A percentile compares a stretch with the other conserved stretches of the same genome.
phyloP scores from a whole-genome alignment of 2,888 invertebrate species.

The Heliconius cydno region DNA sequence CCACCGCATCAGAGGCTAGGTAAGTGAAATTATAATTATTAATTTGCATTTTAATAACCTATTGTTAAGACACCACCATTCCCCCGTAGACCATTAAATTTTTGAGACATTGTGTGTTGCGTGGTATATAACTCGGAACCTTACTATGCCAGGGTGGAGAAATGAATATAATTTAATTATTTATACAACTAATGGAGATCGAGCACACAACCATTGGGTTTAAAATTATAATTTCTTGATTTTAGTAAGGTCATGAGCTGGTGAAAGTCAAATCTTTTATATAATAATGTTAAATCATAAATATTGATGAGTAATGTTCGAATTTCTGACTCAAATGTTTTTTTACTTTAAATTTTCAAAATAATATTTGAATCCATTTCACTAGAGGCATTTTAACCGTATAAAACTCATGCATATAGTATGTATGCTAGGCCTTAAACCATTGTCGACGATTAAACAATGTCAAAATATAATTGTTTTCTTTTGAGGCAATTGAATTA shows the following conservation, averaged over 20 bases:
- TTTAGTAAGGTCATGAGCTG: neutral
- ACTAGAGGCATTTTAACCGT: neutral
- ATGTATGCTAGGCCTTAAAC: neutral
- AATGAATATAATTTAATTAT: neutral
- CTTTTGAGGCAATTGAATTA: no score
- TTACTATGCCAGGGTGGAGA: neutral
- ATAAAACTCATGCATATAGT: neutral
- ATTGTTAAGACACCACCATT: no score
- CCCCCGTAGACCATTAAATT: no score
- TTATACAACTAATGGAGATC: neutral
- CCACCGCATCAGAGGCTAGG: constrained; percentile 89
- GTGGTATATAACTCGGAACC: no score
- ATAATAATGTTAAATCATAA: neutral
- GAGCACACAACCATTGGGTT: neutral
- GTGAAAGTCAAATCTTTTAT: no score
- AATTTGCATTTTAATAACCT: no score
- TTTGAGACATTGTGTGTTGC: no score
- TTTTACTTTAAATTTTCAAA: neutral
- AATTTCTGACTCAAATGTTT: neutral
- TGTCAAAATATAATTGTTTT: no score
- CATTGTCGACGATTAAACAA: no score
- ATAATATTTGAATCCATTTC: neutral
- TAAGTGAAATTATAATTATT: constrained; percentile 56
- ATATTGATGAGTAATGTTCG: neutral
- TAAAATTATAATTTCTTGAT: neutral